Evolutionary conservation across 1,140 invertebrate genomes (phyloP), one percentile per base, ranked within the genome.

Genomic region (Arion vulgaris): DNA sequence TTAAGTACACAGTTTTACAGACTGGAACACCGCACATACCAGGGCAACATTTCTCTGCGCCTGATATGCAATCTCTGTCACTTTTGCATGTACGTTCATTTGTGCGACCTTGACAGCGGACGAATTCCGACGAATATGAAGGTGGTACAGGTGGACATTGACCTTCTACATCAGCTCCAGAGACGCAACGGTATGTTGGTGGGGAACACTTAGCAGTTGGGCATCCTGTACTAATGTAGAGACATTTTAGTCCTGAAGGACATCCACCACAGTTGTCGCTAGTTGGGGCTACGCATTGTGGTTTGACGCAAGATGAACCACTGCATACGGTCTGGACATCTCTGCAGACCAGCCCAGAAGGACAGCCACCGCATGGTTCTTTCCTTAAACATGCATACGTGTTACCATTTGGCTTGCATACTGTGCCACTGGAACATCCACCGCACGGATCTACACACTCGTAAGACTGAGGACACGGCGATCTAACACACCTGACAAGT

Each of bases 21-120:
- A 66, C 62, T 66, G 62, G 2, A 32, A 28, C 28, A n/a, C 62
- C 62, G 17, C 62, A 66, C n/a, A 5, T 66, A 17, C 17, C 17
- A 66, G 62, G 62, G n/a, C 62, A 66, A 66, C 62, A 66, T 34
- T 32, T 66, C n/a, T 66, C 62, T 9, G 28, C 32, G n/a, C 62
- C 11, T 66, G 5, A 2, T 28, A 5, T 7, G 28, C 62, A 66
- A 28, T 66, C 62, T 66, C 17, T 66, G 62, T 66, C 62, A 28
- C 5, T 66, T 1, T 34, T 66, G 28, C 62, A 66, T 17, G 2
- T 28, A 66, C n/a, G 62, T 13, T 66, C 62, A 32, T 34, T 34
- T 9, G 62, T 32, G n/a, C 28, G 28, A 32, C 28, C 17, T 32
- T 1, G 2, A 66, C 62, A 66, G 7, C 32, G 17, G 4, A 32